A percentile compares a stretch with the other conserved stretches of the same genome.
These are phyloP conservation scores for Siniperca undulata DNA, from an alignment of 2,797 vertebrate species.

Conservation along the genomic window DNA sequence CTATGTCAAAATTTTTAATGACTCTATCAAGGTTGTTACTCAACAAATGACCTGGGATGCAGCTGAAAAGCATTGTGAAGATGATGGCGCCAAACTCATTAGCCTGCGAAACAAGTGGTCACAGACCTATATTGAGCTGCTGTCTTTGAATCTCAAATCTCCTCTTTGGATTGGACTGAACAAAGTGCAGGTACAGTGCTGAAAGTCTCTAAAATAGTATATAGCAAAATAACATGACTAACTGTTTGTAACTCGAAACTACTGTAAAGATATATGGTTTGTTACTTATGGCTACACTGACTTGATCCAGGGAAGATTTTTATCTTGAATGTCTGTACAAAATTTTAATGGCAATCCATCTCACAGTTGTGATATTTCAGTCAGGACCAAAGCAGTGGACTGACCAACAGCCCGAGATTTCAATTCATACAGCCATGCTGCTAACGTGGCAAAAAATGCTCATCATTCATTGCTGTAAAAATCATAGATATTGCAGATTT, in stretches of 20 bases:
- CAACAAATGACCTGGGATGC: slow-evolving; percentile 86
- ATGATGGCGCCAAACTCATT: slow-evolving; percentile 75
- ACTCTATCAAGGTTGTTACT: slow-evolving; percentile 81
- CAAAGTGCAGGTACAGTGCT: slow-evolving; percentile 83
- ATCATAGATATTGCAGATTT: not conserved
- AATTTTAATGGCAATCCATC: too few relatives aligned
- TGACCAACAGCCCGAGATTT: not conserved
- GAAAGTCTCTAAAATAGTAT: not conserved
- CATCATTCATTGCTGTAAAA: not conserved
- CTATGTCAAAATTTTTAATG: slow-evolving; percentile 78
- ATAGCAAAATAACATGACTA: not conserved
- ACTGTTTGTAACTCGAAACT: not conserved
- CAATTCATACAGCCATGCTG: not conserved
- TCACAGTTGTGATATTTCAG: too few relatives aligned
- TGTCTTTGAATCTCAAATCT: slow-evolving; percentile 70
- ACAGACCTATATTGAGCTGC: slow-evolving; percentile 82
- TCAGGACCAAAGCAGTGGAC: not conserved
- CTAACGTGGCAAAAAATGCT: not conserved
- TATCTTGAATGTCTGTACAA: too few relatives aligned
- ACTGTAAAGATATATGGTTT: not conserved
- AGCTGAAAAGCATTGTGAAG: slow-evolving; percentile 80
- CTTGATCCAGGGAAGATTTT: not conserved
- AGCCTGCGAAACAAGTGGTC: slow-evolving; percentile 84
- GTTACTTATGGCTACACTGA: not conserved
- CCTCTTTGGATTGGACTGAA: slow-evolving; percentile 91